Conservation (phyloP, 2,888 invertebrate species). For the Phyllotreta striolata region DNA sequence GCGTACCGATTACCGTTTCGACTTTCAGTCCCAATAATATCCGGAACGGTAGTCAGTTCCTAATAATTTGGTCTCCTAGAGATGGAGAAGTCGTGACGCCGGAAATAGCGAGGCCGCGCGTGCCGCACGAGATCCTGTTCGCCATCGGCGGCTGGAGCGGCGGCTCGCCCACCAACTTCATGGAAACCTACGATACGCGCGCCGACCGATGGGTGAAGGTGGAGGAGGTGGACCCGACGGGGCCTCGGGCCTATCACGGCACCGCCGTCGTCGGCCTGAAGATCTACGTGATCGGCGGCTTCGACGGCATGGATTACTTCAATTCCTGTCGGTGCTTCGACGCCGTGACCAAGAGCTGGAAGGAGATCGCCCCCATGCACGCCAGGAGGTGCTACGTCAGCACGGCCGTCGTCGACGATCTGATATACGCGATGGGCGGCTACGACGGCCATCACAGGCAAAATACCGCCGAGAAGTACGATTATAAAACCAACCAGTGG, state of each 20-base stretch:
- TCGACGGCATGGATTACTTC: constrained; percentile 69
- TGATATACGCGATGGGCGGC: constrained; percentile 88
- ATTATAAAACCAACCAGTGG: constrained; percentile 88
- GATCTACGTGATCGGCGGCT: constrained; percentile 92
- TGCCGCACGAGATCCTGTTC: constrained; percentile 90
- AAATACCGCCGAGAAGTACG: constrained; percentile 86
- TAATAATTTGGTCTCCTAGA: constrained; percentile 56
- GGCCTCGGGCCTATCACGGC: constrained; percentile 93
- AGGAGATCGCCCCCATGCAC: constrained; percentile 91
- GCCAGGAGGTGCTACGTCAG: constrained; percentile 87
- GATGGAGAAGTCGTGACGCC: constrained; percentile 86
- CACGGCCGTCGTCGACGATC: constrained; percentile 77
- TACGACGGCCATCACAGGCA: constrained; percentile 87
- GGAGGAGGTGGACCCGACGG: constrained; percentile 80
- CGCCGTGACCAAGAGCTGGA: constrained; percentile 84
- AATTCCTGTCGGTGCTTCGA: constrained; percentile 72
- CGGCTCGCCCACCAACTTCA: constrained; percentile 77
- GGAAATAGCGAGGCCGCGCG: constrained; percentile 80
- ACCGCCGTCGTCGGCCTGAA: constrained; percentile 84
- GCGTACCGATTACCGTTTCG: constrained; percentile 26
- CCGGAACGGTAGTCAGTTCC: constrained; percentile 39
- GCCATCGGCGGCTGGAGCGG: constrained; percentile 84
- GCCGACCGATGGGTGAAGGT: constrained; percentile 90
- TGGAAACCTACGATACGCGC: constrained; percentile 89
- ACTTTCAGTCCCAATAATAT: constrained; percentile 37